phyloP scores from a whole-genome alignment of 2,888 invertebrate species.

The Ischnus inquisitorius region DNA sequence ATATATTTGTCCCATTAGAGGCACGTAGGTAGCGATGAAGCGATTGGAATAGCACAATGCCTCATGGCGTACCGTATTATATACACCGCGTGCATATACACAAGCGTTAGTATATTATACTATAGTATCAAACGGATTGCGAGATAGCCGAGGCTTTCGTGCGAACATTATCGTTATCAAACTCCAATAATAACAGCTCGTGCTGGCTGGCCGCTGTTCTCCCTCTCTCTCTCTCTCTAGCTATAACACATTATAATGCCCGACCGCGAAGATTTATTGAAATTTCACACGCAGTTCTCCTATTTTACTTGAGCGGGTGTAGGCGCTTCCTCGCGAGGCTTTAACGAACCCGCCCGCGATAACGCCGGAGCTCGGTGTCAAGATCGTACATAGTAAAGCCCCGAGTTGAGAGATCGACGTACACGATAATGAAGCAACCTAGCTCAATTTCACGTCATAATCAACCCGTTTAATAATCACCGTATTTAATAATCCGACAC shows the following conservation, averaged over 20 bases:
- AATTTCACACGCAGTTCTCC: conserved; percentile 76
- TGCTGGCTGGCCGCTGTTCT: conserved; percentile 63
- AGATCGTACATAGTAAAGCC: conserved; percentile 52
- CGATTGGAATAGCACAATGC: conserved; percentile 65
- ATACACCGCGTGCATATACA: conserved; percentile 10
- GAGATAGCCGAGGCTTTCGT: conserved; percentile 72
- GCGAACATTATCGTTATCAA: conserved; percentile 81
- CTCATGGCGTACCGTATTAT: conserved; percentile 21
- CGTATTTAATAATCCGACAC: conserved; percentile 30
- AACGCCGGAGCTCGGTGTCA: conserved; percentile 47
- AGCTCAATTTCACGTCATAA: conserved; percentile 50
- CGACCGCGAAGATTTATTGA: conserved; percentile 75
- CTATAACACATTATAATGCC: conserved; percentile 69
- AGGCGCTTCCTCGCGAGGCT: conserved; percentile 47
- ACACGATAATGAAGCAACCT: conserved; percentile 48
- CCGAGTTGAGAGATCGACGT: conserved; percentile 38
- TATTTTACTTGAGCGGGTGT: conserved; percentile 68
- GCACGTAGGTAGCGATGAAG: conserved; percentile 48
- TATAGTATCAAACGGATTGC: conserved; percentile 53
- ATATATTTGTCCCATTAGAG: conserved; percentile 21
- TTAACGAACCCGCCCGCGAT: conserved; percentile 38
- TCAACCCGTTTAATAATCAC: conserved; percentile 11
- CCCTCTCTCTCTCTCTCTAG: conserved; percentile 18
- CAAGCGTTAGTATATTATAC: conserved; percentile 6
- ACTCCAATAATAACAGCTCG: conserved; percentile 77